These are phyloP conservation scores for Erethizon dorsatum DNA, from an alignment of 2,797 vertebrate genomes.

Conservation along the genomic window DNA sequence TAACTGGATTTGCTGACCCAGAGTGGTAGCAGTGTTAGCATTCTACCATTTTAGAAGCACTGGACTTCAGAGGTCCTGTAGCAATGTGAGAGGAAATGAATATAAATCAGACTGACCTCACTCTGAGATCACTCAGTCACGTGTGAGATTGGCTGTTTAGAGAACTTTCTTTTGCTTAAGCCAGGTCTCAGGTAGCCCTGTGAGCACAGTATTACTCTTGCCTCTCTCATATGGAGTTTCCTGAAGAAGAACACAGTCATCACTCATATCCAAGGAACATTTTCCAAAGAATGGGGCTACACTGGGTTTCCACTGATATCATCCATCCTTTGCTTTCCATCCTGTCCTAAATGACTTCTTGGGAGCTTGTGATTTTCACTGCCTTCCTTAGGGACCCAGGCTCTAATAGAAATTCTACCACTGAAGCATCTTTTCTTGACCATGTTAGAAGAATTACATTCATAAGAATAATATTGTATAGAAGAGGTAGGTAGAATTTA, in stretches of 20 bases:
- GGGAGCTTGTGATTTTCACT: neutral
- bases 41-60: neutral
- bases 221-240: neutral
- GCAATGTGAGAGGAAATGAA: neutral
- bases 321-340: neutral
- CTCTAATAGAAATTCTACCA: neutral
- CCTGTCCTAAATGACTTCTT: neutral
- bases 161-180: neutral
- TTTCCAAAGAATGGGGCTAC: neutral
- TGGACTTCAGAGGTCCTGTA: neutral
- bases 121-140: neutral
- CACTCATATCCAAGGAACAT: neutral
- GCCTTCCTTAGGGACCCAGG: neutral
- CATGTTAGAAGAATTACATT: neutral
- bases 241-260: neutral
- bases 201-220: neutral
- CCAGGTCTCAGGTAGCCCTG: neutral
- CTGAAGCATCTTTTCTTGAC: neutral
- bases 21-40: neutral
- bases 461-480: neutral
- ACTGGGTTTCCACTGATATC: neutral
- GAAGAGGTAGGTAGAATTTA: neutral
- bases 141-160: neutral
- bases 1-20: neutral
- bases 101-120: neutral